Evolutionary conservation across 1,140 invertebrate genomes (phyloP), one percentile per base, ranked within the genome.

Genomic region (Parasteatoda tepidariorum): DNA sequence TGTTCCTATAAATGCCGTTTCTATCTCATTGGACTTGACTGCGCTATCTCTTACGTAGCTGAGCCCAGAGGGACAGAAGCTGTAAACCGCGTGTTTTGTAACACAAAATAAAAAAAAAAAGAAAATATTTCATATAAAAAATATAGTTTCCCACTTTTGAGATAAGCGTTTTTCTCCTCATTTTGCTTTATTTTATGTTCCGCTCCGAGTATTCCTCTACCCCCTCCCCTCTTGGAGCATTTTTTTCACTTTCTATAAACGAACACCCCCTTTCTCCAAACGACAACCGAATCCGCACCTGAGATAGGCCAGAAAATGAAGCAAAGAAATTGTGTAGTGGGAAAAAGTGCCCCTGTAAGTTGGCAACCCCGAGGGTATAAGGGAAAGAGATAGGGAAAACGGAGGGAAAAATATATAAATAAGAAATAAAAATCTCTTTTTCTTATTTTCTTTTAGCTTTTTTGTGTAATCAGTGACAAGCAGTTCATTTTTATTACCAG

Each of bases 401-500:
- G 30, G 9, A 26, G 75, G 64, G 22, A 68, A 59, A 79, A 79
- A 57, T 79, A 59, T 79, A 79, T 79, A 79, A 79, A 31, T 57
- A 67, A 79, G 76, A 67, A 79, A 79, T 79, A 73, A 55, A 67
- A 79, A 67, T 28, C 11, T 68, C 68, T 68, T 79, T 30, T 48
- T 41, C 41, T 48, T 18, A 13, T 48, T 48, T 4, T 48, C 18
- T 4, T 18, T 18, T 48, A 48, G 18, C 38, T 18, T 48, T 18
- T 54, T 28, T 61, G 15, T 41, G 64, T 64, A 79, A 68, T 79
- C 75, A 67, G 41, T 79, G 75, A 79, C 75, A 79, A 79, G 75
- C 64, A 57, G 75, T 79, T 79, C 64, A 79, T 79, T 79, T 79
- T 79, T 79, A 79, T 79, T 79, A 68, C 76, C 41, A 34, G 76